Base-by-base conservation (phyloP, 2,888 invertebrate genomes). In the Campoplex nolae region DNA sequence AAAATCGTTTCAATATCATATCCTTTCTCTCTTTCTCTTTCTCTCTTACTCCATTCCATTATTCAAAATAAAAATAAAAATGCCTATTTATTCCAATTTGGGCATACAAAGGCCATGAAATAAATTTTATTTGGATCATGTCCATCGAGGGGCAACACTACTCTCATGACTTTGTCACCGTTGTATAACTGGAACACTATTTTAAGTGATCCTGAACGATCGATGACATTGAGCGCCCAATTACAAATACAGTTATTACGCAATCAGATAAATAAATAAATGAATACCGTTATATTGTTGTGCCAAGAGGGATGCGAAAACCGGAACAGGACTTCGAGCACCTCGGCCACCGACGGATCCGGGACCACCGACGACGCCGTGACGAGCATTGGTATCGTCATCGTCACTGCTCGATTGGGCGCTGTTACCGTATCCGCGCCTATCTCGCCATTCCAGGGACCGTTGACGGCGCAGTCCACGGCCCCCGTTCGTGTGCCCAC, bases 391-490 rank as follows among this genome's bases (percentile, higher is more conserved):
- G n/a, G 91, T 92, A 48, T 93, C 93, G 75, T 93, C 93, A 73
- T 93, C 93, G 86, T 93, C 93, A 82, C 93, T 93, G 83, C 92
- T 93, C 23, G 93, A 92, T 70, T 92, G 92, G 71, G 89, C 96
- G 89, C 95, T 95, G 88, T 95, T 95, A 92, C 96, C 96, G 93
- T 95, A 95, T 93, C 96, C 96, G 87, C 96, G 94, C 92, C 96
- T 95, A 88, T 95, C 95, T 86, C 95, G 94, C 95, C 96, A 95
- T 94, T 96, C 96, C 70, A 96, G 95, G 92, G 96, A 96, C 90
- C 96, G 95, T 93, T 96, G 96, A 78, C 96, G 95, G 80, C 96
- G 93, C 92, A 93, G 90, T 81, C 93, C 93, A 90, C 93, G 93
- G 92, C 92, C 92, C 92, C 93, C 93, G 88, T 92, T 91, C 65